Conservation (phyloP, 2,797 vertebrate genomes). For the Oreochromis grahami region DNA sequence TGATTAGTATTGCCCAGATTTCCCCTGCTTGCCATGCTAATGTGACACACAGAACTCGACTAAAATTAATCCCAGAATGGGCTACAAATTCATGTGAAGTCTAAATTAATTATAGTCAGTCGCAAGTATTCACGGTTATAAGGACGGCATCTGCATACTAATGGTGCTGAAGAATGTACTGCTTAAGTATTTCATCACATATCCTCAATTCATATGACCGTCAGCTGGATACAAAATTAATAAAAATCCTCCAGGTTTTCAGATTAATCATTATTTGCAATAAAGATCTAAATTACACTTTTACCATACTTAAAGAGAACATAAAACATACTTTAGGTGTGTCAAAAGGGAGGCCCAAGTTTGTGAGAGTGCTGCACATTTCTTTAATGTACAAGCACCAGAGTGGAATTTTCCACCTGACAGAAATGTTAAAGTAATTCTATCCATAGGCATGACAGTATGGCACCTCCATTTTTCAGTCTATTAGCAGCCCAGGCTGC, state of each 20-base stretch:
- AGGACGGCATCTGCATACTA: not conserved
- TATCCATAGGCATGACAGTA: conserved; percentile 28
- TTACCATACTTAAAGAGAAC: not conserved
- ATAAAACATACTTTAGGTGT: not conserved
- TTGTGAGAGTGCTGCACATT: not conserved
- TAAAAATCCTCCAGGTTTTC: not conserved
- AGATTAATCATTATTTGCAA: not conserved
- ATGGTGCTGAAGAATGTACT: not conserved
- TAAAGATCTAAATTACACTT: not conserved
- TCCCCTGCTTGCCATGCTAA: conserved; percentile 39
- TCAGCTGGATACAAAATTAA: not conserved
- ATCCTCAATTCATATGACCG: not conserved
- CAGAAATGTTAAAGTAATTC: conserved; percentile 40
- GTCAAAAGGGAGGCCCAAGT: not conserved
- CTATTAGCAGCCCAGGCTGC: conserved; percentile 41
- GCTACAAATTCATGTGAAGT: not conserved
- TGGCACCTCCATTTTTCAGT: conserved; percentile 52
- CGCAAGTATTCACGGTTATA: not conserved
- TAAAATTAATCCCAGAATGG: not conserved
- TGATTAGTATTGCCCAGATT: conserved; percentile 23
- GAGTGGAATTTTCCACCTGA: conserved; percentile 23
- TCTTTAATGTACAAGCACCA: not conserved
- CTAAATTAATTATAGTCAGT: conserved; percentile 4
- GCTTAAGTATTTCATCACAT: not conserved
- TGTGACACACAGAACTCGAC: conserved; percentile 31